These are phyloP conservation scores for Phyllopteryx taeniolatus DNA, from an alignment of 2,113 vertebrate species.

Conservation along the genomic window DNA sequence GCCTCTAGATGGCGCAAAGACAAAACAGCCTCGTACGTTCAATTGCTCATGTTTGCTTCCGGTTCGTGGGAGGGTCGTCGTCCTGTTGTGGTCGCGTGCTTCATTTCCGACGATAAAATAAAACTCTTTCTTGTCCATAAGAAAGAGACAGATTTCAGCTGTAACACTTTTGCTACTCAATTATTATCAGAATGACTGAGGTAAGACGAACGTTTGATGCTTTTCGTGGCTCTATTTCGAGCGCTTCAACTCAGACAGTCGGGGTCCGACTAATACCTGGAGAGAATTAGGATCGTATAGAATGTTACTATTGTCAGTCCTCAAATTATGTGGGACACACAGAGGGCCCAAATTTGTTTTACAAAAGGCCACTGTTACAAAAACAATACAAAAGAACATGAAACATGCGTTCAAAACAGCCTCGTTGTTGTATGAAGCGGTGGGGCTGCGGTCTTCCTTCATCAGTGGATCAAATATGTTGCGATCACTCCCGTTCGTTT, in stretches of 20 bases:
- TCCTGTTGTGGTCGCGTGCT: not conserved
- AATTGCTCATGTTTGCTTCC: conserved; percentile 37
- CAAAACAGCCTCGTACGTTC: accelerated
- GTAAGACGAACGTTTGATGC: conserved; percentile 25
- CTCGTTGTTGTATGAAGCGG: too few relatives aligned
- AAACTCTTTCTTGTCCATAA: not conserved
- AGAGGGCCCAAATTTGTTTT: too few relatives aligned
- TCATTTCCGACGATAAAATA: not conserved
- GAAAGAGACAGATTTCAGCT: not conserved
- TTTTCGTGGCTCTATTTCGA: not conserved
- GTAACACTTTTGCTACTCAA: not conserved
- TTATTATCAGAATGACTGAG: conserved; percentile 53
- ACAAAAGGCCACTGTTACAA: too few relatives aligned
- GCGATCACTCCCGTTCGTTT: too few relatives aligned
- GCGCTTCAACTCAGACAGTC: not conserved
- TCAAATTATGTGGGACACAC: too few relatives aligned
- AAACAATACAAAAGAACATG: too few relatives aligned
- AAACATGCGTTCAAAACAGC: too few relatives aligned
- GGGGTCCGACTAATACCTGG: conserved; percentile 40
- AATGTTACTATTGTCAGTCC: too few relatives aligned
- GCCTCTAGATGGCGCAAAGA: conserved; percentile 22
- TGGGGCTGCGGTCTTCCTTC: too few relatives aligned
- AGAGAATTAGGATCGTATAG: not conserved
- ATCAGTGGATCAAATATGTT: too few relatives aligned
- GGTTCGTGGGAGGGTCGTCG: conserved; percentile 1